Conservation (phyloP, 2,888 invertebrate species). For the Steinernema scapterisci region DNA sequence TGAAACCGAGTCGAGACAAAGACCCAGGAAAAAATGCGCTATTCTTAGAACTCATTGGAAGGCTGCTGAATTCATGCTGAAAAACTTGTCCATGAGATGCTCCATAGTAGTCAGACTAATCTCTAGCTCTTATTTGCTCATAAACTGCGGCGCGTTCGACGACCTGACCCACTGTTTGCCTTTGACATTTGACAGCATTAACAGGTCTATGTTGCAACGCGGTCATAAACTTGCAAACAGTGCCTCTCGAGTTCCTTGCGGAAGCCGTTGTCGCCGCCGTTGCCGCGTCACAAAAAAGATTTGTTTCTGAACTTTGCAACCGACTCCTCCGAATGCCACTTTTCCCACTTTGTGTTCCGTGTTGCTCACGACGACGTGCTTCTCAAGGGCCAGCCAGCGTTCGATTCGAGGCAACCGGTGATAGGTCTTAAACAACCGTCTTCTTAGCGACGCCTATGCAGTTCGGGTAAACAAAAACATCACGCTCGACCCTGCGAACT, state of each 20-base stretch:
- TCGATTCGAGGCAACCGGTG: conserved; percentile 2
- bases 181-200: conserved; percentile 10
- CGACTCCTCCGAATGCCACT: too few relatives aligned
- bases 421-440: not conserved
- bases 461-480: conserved; percentile 20
- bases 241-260: not conserved
- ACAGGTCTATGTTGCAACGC: conserved; percentile 9
- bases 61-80: too few relatives aligned
- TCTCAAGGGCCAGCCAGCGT: not conserved
- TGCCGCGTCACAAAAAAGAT: too few relatives aligned
- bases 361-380: not conserved
- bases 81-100: too few relatives aligned
- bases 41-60: too few relatives aligned
- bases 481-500: not conserved
- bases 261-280: not conserved
- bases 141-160: conserved; percentile 23
- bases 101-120: too few relatives aligned
- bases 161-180: conserved; percentile 14
- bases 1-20: too few relatives aligned
- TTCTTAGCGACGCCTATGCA: not conserved
- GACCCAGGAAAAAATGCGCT: too few relatives aligned
- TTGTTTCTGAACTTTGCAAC: too few relatives aligned
- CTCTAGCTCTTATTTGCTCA: not conserved
- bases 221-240: conserved; percentile 7
- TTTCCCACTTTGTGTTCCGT: too few relatives aligned